These are phyloP conservation scores for Parasteatoda lunata DNA, from an alignment of 2,888 invertebrate genomes.

Conservation along the genomic window DNA sequence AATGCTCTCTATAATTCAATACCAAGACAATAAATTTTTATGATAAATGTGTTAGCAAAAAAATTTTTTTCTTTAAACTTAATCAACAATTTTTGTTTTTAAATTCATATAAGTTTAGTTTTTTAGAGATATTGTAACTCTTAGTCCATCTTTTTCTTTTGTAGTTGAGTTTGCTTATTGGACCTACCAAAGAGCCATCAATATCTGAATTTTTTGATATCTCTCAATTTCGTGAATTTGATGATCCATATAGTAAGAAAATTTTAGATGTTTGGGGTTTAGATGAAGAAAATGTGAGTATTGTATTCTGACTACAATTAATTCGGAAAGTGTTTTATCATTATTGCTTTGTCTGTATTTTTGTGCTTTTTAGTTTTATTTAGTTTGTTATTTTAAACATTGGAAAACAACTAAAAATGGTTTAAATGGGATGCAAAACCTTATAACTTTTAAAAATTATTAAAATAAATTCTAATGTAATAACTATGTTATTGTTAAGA, in stretches of 20 bases:
- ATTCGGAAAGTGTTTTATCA: no score
- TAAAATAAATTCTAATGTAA: no score
- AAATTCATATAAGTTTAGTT: no score
- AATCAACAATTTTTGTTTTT: neutral
- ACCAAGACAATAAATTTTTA: neutral
- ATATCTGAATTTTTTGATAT: constrained; percentile 22
- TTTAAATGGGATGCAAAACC: no score
- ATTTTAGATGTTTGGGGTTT: constrained; percentile 28
- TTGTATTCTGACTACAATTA: neutral
- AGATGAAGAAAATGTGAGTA: constrained; percentile 7
- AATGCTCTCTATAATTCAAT: neutral
- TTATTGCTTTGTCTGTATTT: no score
- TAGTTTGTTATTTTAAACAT: no score
- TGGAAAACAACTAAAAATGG: no score
- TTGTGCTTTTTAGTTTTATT: no score
- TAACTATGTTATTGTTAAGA: no score
- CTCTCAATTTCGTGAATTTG: constrained; percentile 17
- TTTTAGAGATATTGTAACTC: neutral
- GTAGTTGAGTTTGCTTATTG: constrained; percentile 29
- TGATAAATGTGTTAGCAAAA: neutral
- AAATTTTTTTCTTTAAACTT: neutral
- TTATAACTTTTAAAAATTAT: no score
- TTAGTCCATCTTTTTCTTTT: constrained; percentile 4
- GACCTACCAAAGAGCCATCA: neutral
- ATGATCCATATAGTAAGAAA: constrained; percentile 24